Conservation (phyloP, 2,797 vertebrate species). For the Sternarchorhynchus goeldii region DNA sequence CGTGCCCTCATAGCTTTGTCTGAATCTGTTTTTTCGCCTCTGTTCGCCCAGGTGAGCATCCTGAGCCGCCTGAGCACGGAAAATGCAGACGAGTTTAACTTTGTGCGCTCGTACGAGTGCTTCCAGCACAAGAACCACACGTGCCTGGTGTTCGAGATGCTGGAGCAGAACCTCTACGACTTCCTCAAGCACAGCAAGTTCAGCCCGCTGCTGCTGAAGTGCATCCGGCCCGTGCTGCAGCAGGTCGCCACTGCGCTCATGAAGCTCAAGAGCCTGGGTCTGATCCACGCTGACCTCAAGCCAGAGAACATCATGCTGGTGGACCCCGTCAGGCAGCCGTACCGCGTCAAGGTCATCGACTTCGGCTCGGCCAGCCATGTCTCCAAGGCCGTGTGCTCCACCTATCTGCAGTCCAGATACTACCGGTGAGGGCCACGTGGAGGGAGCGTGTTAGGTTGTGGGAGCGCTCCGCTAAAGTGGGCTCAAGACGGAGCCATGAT, state of each 20-base stretch:
- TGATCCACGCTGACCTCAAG: conserved; percentile 97
- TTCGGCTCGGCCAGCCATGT: conserved; percentile 98
- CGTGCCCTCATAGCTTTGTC: too few relatives aligned
- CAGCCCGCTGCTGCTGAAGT: conserved; percentile 94
- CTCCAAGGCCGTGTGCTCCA: conserved; percentile 96
- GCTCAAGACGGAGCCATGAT: too few relatives aligned
- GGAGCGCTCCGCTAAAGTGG: too few relatives aligned
- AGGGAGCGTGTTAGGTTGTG: too few relatives aligned
- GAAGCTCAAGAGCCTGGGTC: conserved; percentile 94
- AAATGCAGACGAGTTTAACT: conserved; percentile 97
- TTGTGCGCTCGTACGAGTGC: conserved; percentile 97
- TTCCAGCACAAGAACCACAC: conserved; percentile 99
- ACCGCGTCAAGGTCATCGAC: conserved; percentile 96
- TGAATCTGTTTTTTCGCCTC: too few relatives aligned
- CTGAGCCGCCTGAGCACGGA: conserved; percentile 94
- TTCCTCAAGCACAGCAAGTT: conserved; percentile 99
- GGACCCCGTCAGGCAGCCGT: conserved; percentile 92
- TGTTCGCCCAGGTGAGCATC: conserved; percentile 86
- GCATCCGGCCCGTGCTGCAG: conserved; percentile 94
- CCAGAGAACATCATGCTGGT: conserved; percentile 99
- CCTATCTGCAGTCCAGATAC: conserved; percentile 96
- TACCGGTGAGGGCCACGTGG: conserved; percentile 82
- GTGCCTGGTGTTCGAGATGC: conserved; percentile 99
- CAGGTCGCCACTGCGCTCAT: conserved; percentile 95
- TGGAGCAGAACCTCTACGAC: conserved; percentile 98